These are phyloP conservation scores for Drosophila trapezifrons DNA, from an alignment of 1,140 invertebrate species.

Conservation along the genomic window DNA sequence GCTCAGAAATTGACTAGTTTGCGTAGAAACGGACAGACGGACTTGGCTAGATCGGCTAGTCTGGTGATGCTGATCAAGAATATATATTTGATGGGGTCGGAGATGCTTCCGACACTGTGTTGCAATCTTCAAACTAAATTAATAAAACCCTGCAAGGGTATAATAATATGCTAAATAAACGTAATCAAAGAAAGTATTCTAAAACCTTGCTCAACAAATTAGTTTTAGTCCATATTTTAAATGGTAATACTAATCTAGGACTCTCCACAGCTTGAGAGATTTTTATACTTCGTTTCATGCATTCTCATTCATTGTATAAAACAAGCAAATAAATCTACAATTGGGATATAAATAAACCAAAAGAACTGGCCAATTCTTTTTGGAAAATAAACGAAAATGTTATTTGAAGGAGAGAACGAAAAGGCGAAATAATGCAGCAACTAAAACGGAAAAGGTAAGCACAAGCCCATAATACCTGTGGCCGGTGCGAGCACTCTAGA, in stretches of 20 bases:
- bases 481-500: conserved; percentile 56
- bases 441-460: background rate
- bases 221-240: background rate
- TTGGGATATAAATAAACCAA: background rate
- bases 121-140: too few relatives aligned
- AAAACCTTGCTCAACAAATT: background rate
- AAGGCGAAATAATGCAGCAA: background rate
- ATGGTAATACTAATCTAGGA: too few relatives aligned
- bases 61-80: too few relatives aligned
- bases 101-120: too few relatives aligned
- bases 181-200: background rate
- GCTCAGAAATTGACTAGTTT: too few relatives aligned
- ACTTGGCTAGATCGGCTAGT: too few relatives aligned
- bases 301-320: background rate
- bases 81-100: too few relatives aligned
- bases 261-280: too few relatives aligned
- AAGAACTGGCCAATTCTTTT: background rate
- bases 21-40: too few relatives aligned
- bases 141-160: too few relatives aligned
- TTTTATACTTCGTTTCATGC: background rate
- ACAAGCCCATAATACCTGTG: conserved; percentile 66
- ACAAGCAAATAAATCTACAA: background rate
- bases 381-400: background rate
- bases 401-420: background rate
- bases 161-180: background rate